Conservation (phyloP, 2,113 vertebrate species). For the Pituophis catenifer region DNA sequence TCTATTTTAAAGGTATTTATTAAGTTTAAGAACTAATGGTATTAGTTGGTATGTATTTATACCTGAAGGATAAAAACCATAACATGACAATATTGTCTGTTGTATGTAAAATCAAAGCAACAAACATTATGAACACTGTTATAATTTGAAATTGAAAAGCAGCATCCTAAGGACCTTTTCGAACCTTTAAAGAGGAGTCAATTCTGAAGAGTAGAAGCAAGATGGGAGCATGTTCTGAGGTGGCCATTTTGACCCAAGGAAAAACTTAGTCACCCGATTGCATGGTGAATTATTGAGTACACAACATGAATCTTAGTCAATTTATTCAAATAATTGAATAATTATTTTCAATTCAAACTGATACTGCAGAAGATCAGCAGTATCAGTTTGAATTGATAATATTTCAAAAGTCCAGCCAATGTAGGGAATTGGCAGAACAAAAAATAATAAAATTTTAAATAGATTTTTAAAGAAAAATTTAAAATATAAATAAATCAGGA, state of each 20-base stretch:
- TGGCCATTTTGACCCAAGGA: not conserved
- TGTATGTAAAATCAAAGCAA: not conserved
- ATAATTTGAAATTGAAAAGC: not conserved
- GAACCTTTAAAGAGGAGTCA: not conserved
- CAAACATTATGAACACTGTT: not conserved
- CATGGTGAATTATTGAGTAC: not conserved
- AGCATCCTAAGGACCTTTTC: not conserved
- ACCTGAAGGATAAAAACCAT: not conserved
- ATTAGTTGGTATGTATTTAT: not conserved
- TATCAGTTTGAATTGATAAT: not conserved
- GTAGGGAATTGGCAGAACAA: not conserved
- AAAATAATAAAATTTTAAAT: no score
- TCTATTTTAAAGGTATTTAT: not conserved
- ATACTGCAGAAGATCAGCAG: not conserved
- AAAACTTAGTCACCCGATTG: not conserved
- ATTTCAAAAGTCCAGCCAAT: not conserved
- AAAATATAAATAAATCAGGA: not conserved
- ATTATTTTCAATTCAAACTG: no score
- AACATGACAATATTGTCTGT: not conserved
- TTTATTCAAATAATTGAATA: not conserved
- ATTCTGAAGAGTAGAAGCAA: not conserved
- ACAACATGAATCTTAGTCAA: not conserved
- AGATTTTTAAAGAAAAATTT: no score
- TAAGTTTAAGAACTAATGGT: not conserved
- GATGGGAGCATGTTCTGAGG: not conserved